These are phyloP conservation scores for Saguinus midas DNA, from an alignment of 2,113 vertebrate genomes.

Conservation along the genomic window DNA sequence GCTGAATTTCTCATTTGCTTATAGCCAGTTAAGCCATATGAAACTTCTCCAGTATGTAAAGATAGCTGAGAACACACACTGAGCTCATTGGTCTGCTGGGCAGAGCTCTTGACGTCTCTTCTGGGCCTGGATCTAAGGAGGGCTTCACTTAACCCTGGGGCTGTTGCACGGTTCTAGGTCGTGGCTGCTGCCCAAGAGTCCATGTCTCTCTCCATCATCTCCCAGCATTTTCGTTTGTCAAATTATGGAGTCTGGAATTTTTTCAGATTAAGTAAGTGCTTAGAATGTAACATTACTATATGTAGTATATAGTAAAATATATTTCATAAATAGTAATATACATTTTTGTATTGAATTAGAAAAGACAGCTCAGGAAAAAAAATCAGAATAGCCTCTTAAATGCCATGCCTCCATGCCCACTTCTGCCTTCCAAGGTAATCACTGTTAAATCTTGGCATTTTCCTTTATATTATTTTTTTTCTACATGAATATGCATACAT, in stretches of 20 bases:
- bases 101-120: neutral
- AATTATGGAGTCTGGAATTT: neutral
- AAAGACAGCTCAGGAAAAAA: neutral
- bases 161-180: neutral
- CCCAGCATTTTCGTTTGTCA: neutral
- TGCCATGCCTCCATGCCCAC: neutral
- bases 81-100: neutral
- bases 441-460: neutral
- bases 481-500: neutral
- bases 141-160: too few species aligned
- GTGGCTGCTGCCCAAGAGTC: neutral
- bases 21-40: neutral
- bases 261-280: neutral
- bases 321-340: neutral
- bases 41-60: rapidly evolving
- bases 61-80: neutral
- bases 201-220: neutral
- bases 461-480: neutral
- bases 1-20: neutral
- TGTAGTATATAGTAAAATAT: neutral
- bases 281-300: neutral
- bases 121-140: neutral
- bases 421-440: neutral
- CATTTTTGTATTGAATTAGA: neutral
- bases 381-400: neutral